Evolutionary conservation across 2,797 vertebrate species (phyloP), one percentile per base, ranked within the genome.

Genomic region (Halcyon leucocephala): DNA sequence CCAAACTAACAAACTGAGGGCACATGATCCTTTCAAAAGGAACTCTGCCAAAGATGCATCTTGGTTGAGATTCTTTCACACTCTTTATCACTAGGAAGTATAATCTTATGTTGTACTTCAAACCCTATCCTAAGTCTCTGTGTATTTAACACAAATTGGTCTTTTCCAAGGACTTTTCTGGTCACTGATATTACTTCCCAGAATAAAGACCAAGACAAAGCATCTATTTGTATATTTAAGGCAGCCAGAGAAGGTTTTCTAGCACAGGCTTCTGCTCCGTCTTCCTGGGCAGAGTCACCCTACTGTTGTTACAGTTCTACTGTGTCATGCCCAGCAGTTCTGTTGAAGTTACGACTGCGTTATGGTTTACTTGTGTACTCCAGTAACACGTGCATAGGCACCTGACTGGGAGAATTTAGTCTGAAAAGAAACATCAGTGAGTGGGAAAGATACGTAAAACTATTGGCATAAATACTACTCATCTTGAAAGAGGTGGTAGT

Each of bases 371-470:
- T 69, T 0, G 0, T 37, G 54, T 12, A 10, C 37, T 57, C 29
- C 8, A 41, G 9, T 18, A 15, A 52, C 35, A 52, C 0, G 0
- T 13, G 25, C 20, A 7, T 1, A 26, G 7, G 35, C 52, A 76
- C 54, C 64, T 37, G 12, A 26, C 13, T 37, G 35, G 64, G 22
- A 77, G 48, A 51, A 25, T 35, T 81, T 9, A 55, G 67, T 25
- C 25, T 77, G 46, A 66, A 19, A 35, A 76, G n/a, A 54, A 71
- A 19, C 10, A 10, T 20, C 49, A 48, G 5, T 9, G 6, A 25
- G 9, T 44, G 24, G 39, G 19, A 61, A 84, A 39, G 28, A 57
- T 28, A 64, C 12, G 4, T 33, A 81, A 19, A 60, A 18, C 58
- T 33, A 18, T 10, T 8, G 0, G 41, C 67, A 76, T 44, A 28